Base-by-base conservation (phyloP, 2,888 invertebrate genomes). In the Epiblema foenella region DNA sequence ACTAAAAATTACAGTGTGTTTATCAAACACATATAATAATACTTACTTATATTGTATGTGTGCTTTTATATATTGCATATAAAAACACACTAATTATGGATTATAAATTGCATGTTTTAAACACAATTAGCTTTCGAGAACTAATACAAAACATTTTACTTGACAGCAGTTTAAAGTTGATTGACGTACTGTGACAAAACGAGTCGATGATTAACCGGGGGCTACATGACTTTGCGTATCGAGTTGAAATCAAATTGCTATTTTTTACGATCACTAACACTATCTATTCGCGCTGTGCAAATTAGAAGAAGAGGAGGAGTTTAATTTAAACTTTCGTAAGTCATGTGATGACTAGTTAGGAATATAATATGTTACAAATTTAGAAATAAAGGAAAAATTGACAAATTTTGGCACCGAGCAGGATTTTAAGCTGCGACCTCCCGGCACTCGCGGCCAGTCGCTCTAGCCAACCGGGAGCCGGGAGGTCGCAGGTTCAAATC, bases 161-260 rank as follows among this genome's bases (percentile, higher is more conserved):
- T 64, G 52, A 54, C 46, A 20, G 52, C 37, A 63, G 20, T 64
- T 52, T n/a, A 51, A 63, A 64, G 37, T 39, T 64, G 64, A 64
- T 64, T 51, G 51, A 62, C 52, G 64, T 11, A 18, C 37, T 7
- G 20, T 64, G 64, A 64, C 52, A 52, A 54, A 64, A 64, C 52
- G 20, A n/a, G 10, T 1, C 9, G 51, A 63, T 63, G 63, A 52
- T 37, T 37, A n/a, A 56, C 15, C 10, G 7, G 39, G 39, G 8
- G n/a, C n/a, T n/a, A 46, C n/a, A n/a, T 46, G 46, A 46, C 46
- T 46, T 46, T 12, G n/a, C 8, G 46, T n/a, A 46, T n/a, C n/a
- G 1, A n/a, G n/a, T 46, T 46, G n/a, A n/a, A 46, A 46, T n/a
- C n/a, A 46, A n/a, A 8, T n/a, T 46, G 46, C 7, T 46, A 1